Evolutionary conservation across 2,888 invertebrate species (phyloP).

Genomic region (Anoncus sp.): DNA sequence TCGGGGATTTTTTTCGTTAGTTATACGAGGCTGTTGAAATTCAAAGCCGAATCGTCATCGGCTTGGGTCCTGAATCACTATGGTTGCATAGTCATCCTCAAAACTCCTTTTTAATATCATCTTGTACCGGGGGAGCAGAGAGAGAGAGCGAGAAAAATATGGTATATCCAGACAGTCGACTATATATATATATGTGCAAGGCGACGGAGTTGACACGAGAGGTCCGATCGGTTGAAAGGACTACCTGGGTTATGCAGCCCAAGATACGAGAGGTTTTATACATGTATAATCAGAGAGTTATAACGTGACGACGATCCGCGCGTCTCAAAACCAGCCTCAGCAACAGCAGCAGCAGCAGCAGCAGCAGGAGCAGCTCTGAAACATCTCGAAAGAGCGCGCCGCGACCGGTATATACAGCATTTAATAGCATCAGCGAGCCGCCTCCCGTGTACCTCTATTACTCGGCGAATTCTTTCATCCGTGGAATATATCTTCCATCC

Average conservation of each 20-base stretch:
- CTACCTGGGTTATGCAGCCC: constrained; percentile 50
- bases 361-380: constrained; percentile 45
- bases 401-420: constrained; percentile 66
- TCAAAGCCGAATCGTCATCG: constrained; percentile 45
- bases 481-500: constrained; percentile 58
- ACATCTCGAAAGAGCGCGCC: constrained; percentile 48
- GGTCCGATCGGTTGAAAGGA: constrained; percentile 70
- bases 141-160: constrained; percentile 22
- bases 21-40: constrained; percentile 44
- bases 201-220: constrained; percentile 74
- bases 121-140: constrained; percentile 25
- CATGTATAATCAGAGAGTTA: constrained; percentile 39
- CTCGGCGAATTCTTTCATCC: constrained; percentile 81
- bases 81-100: constrained; percentile 78
- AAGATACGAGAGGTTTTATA: constrained; percentile 22
- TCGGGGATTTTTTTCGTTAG: constrained; percentile 40
- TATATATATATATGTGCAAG: too few relatives aligned
- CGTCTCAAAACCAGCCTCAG: constrained; percentile 18
- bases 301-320: constrained; percentile 34
- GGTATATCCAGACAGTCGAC: constrained; percentile 65
- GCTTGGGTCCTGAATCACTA: constrained; percentile 72
- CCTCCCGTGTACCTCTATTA: constrained; percentile 76
- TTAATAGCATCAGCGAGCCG: constrained; percentile 74
- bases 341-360: constrained; percentile 39
- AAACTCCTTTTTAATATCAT: constrained; percentile 81